These are phyloP conservation scores for Orthosia gothica DNA, from an alignment of 2,888 invertebrate species.

Conservation along the genomic window DNA sequence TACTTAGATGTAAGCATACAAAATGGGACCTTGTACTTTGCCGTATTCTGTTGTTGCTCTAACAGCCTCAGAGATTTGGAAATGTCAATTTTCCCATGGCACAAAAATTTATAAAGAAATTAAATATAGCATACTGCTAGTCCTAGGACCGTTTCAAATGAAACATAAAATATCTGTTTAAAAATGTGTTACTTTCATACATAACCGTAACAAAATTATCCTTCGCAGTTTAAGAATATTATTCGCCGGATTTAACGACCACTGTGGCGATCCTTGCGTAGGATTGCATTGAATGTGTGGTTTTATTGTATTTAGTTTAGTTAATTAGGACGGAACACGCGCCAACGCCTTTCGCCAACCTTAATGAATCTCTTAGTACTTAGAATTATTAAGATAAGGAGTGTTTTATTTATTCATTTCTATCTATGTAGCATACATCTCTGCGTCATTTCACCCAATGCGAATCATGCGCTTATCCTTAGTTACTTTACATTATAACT, in stretches of 20 bases:
- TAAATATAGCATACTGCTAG: no score
- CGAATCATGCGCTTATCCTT: no score
- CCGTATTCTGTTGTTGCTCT: no score
- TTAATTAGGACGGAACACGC: slow-evolving; percentile 78
- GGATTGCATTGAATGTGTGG: slow-evolving; percentile 64
- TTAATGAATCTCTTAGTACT: slow-evolving; percentile 50
- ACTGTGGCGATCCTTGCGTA: slow-evolving; percentile 67
- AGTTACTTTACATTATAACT: no score
- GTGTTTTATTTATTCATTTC: neutral
- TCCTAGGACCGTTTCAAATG: neutral
- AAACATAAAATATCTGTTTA: neutral
- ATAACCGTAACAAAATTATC: neutral
- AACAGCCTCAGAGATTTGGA: no score
- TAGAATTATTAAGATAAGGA: slow-evolving; percentile 31
- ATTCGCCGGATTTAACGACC: slow-evolving; percentile 23
- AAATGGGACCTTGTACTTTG: no score
- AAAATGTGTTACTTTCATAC: neutral
- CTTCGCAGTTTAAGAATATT: neutral
- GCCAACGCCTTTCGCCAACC: slow-evolving; percentile 70
- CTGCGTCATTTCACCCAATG: no score
- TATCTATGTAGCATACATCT: no score
- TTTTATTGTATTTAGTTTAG: slow-evolving; percentile 73
- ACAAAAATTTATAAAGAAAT: no score
- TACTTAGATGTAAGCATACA: no score
- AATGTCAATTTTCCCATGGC: no score